Percentiles rank a stretch among this genome's conserved stretches.
These are phyloP conservation scores for Callocephalon fimbriatum DNA, from an alignment of 2,113 vertebrate genomes.

Conservation along the genomic window DNA sequence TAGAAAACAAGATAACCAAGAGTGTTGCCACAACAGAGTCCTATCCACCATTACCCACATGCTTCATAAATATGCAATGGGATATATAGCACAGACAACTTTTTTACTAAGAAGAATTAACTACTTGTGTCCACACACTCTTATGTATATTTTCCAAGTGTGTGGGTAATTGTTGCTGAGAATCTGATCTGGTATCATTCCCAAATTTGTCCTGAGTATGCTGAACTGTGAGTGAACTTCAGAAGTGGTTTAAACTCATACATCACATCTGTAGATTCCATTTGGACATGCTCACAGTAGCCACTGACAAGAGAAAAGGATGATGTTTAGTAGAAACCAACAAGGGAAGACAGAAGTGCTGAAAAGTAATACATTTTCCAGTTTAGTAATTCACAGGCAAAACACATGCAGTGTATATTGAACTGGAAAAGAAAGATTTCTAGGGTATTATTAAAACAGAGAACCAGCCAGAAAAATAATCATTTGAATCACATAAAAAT, in stretches of 20 bases:
- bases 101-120: neutral
- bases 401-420: neutral
- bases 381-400: neutral
- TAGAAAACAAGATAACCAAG: neutral
- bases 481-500: neutral
- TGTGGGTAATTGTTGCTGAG: neutral
- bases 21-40: neutral
- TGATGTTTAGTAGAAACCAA: neutral
- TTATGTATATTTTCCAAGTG: neutral
- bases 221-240: neutral
- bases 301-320: neutral
- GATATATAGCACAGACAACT: neutral
- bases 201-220: neutral
- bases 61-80: neutral
- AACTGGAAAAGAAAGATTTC: neutral
- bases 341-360: neutral
- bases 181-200: neutral
- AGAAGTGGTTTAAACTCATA: neutral
- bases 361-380: neutral
- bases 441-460: neutral
- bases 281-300: neutral
- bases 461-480: neutral
- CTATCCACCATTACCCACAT: neutral
- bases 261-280: neutral
- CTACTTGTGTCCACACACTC: neutral